Base-by-base conservation (phyloP, 1,140 invertebrate species). In the Stenopsyche tienmushanensis region DNA sequence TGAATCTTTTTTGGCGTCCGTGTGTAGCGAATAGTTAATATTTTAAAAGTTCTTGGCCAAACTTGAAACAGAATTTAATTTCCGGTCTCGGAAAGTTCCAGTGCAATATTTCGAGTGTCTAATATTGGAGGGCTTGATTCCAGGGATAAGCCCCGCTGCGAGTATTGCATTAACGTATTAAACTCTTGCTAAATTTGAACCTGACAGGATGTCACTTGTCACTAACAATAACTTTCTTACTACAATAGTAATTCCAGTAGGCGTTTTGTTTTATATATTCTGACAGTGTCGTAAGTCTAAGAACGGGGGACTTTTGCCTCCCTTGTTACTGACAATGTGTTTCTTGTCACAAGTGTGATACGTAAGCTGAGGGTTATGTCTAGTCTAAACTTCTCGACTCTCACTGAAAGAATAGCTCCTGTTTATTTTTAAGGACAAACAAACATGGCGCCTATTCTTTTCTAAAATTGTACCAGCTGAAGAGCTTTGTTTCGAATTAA, bases 221-320 rank as follows among this genome's bases (percentile, higher is more conserved):
- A 26, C 47, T 5, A 9, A 55, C 52, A 39, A 55, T 55, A 55
- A 55, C 29, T 52, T 52, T 52, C 49, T 5, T 44, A 15, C 52
- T 13, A 29, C 52, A 20, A 34, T 39, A 39, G 29, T 55, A 52
- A 44, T 55, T 34, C 26, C 25, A 3, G 25, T 13, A 55, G 29
- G 39, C 52, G 52, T 55, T 55, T 55, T 55, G 52, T 57, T 57
- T 57, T 42, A 57, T 21, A 34, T 57, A 57, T 57, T 39, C 54
- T 21, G 54, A 42, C 54, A 23, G 54, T 39, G 39, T 57, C 20
- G 15, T 50, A 10, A 49, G 45, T 49, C 18, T 20, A 49, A 49
- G 18, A 3, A 17, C 54, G 54, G 15, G 39, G 15, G 29, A 10
- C n/a, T 57, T 20, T 3, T 50, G 2, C 13, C 47, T 5, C 44